phyloP scores from a whole-genome alignment of 2,113 vertebrate species.

The Rhipidura dahli region DNA sequence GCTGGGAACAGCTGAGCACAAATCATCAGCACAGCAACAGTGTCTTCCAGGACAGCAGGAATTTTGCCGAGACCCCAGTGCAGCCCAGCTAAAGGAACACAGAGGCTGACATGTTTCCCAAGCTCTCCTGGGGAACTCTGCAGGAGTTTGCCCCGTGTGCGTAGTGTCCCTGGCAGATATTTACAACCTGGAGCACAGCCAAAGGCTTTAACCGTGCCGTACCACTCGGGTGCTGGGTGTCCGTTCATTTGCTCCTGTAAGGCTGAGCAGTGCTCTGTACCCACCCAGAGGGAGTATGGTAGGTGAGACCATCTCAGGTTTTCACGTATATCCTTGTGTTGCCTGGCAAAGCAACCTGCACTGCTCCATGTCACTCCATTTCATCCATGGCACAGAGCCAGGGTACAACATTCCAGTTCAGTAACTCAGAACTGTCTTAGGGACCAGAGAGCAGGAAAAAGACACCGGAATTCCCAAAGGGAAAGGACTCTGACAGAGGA shows the following conservation, averaged over 20 bases:
- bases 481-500: background rate
- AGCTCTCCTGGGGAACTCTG: background rate
- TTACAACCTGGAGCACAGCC: background rate
- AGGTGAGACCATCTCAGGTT: background rate
- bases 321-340: background rate
- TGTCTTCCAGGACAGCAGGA: background rate
- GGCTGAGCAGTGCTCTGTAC: background rate
- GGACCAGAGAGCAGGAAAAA: background rate
- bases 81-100: background rate
- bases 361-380: accelerated
- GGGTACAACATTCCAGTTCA: background rate
- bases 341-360: background rate
- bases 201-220: background rate
- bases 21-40: background rate
- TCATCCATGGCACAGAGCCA: accelerated
- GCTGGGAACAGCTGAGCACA: background rate
- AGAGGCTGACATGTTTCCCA: accelerated
- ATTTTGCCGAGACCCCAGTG: background rate
- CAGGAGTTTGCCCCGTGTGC: background rate
- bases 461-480: background rate
- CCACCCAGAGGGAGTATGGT: background rate
- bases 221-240: accelerated
- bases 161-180: background rate
- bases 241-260: background rate
- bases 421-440: background rate